phyloP scores from a whole-genome alignment of 2,888 invertebrate species.

The Julus scanicus region DNA sequence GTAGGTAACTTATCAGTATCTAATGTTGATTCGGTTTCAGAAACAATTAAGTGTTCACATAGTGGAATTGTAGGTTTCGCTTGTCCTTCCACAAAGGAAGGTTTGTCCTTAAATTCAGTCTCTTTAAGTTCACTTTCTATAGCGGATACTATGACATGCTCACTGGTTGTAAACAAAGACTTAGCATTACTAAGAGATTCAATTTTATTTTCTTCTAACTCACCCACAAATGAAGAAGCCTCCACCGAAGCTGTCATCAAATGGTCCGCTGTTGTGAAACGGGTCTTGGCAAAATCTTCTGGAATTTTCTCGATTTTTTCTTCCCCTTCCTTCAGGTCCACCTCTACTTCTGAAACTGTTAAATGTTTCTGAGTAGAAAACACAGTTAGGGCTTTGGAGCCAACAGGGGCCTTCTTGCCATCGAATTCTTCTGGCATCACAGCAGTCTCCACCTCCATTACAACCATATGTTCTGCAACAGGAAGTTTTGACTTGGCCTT shows the following conservation, averaged over 20 bases:
- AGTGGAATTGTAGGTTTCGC: conserved; percentile 51
- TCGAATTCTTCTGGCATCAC: conserved; percentile 54
- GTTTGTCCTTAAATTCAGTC: conserved; percentile 50
- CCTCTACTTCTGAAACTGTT: conserved; percentile 54
- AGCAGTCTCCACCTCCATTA: conserved; percentile 59
- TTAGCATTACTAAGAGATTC: conserved; percentile 37
- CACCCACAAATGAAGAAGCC: conserved; percentile 49
- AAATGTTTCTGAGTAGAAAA: conserved; percentile 56
- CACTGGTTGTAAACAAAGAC: conserved; percentile 46
- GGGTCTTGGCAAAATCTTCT: conserved; percentile 46
- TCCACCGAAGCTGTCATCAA: conserved; percentile 49
- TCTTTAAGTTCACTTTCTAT: conserved; percentile 51
- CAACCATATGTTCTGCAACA: conserved; percentile 59
- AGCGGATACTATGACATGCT: conserved; percentile 59
- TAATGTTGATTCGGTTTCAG: conserved; percentile 46
- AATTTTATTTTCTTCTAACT: conserved; percentile 21
- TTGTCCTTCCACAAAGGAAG: conserved; percentile 56
- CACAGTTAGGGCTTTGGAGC: conserved; percentile 50
- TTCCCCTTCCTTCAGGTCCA: conserved; percentile 52
- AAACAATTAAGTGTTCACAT: conserved; percentile 49
- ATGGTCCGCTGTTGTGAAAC: conserved; percentile 52
- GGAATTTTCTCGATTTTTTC: not conserved
- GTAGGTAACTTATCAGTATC: conserved; percentile 1
- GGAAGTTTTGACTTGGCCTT: conserved; percentile 57
- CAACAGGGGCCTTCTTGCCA: not conserved